These are phyloP conservation scores for Hyphantria cunea DNA, from an alignment of 1,140 invertebrate species.

Conservation along the genomic window DNA sequence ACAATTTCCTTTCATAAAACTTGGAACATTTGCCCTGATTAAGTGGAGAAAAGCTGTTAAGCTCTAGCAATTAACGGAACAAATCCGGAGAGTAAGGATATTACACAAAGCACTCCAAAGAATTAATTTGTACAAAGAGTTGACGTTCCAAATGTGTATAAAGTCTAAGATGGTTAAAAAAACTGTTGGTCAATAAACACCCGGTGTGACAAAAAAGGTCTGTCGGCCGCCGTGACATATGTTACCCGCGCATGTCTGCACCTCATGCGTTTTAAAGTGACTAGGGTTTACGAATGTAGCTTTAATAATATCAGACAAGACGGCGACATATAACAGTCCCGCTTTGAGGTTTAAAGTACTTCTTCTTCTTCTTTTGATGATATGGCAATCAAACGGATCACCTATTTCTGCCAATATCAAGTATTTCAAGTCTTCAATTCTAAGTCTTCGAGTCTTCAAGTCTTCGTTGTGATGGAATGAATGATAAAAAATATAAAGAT, in stretches of 20 bases:
- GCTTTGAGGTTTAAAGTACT: too few species aligned
- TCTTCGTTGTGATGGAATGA: too few species aligned
- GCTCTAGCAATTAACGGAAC: background rate
- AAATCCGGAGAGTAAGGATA: background rate
- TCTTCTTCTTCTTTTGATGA: too few species aligned
- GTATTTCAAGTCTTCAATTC: too few species aligned
- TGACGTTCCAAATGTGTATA: background rate
- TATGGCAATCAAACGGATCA: too few species aligned
- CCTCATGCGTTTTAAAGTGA: conserved; percentile 19
- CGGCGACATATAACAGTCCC: too few species aligned
- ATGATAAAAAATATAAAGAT: too few species aligned
- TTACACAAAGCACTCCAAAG: background rate
- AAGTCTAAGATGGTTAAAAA: conserved; percentile 1
- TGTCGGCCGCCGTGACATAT: conserved; percentile 44
- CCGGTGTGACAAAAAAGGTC: background rate
- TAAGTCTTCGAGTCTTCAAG: too few species aligned
- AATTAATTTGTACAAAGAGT: background rate
- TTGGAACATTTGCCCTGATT: background rate
- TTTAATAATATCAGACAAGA: too few species aligned
- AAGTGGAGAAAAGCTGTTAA: background rate
- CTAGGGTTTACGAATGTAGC: too few species aligned
- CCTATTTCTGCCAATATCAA: too few species aligned
- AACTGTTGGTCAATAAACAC: background rate
- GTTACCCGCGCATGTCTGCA: conserved; percentile 48
- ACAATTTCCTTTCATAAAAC: background rate